These are phyloP conservation scores for Thunnus thynnus DNA, from an alignment of 2,113 vertebrate species.

Conservation along the genomic window DNA sequence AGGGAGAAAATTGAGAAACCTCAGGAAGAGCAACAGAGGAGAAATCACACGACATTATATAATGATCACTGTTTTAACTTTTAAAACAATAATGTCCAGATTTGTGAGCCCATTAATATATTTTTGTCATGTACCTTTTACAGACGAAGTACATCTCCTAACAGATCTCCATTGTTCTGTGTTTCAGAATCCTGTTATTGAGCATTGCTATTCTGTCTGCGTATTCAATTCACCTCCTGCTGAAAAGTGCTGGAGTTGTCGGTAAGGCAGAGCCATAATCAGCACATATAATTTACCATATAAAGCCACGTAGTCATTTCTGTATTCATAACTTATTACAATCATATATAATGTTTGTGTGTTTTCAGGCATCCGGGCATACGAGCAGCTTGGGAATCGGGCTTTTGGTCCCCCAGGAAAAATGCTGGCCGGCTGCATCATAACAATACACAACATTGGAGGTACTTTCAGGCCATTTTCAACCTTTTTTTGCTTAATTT, in stretches of 20 bases:
- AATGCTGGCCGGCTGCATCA: conserved; percentile 84
- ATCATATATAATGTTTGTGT: background rate
- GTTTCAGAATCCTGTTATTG: conserved; percentile 85
- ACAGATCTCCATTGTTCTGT: conserved; percentile 16
- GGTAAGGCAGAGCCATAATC: conserved; percentile 75
- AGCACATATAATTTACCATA: background rate
- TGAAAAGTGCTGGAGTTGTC: conserved; percentile 89
- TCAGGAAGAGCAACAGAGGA: too few species aligned
- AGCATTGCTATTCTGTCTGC: conserved; percentile 89
- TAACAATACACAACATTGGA: conserved; percentile 91
- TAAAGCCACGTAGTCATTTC: background rate
- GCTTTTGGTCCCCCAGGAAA: conserved; percentile 88
- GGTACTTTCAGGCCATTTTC: conserved; percentile 34
- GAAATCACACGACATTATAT: background rate
- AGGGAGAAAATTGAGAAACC: too few species aligned
- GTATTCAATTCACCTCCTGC: conserved; percentile 91
- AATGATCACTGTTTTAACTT: background rate
- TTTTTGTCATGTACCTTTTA: background rate
- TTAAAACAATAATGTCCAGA: background rate
- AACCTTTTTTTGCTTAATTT: background rate
- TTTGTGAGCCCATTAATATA: too few species aligned
- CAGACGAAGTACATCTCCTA: background rate
- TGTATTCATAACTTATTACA: background rate
- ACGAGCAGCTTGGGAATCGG: conserved; percentile 89
- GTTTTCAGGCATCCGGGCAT: conserved; percentile 87